A percentile compares a stretch with the other conserved stretches of the same genome.
phyloP scores from a whole-genome alignment of 35 echinoderm and acorn worm species.

The Diadema setosum region DNA sequence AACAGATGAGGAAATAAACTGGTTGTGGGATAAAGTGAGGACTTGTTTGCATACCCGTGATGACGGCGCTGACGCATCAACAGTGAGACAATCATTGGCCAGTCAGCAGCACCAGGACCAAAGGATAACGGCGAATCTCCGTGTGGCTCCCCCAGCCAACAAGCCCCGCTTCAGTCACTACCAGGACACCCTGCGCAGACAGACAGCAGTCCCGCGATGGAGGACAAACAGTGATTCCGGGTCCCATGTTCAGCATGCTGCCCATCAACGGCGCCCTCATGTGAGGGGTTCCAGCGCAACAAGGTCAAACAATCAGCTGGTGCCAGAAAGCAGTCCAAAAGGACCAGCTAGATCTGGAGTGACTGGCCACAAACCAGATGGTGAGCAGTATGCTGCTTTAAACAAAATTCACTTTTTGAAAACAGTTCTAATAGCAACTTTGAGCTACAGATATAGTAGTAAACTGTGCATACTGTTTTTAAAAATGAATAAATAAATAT shows the following conservation, averaged over 20 bases:
- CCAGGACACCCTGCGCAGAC: constrained; percentile 22
- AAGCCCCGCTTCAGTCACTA: background rate
- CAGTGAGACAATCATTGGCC: background rate
- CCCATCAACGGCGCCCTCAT: constrained; percentile 60
- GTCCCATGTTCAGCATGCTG: constrained; percentile 32
- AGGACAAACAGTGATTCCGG: constrained; percentile 82
- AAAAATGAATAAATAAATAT: no score
- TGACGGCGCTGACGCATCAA: background rate
- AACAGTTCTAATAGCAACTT: no score
- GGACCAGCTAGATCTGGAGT: constrained; percentile 65
- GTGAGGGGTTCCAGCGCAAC: background rate
- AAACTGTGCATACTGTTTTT: no score
- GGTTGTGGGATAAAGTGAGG: constrained; percentile 97
- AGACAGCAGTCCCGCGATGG: constrained; percentile 55
- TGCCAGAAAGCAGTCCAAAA: constrained; percentile 42
- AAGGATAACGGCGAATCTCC: constrained; percentile 64
- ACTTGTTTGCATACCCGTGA: constrained; percentile 86
- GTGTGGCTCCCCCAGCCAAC: background rate
- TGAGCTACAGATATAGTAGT: no score
- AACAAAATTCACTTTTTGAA: no score
- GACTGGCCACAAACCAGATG: no score
- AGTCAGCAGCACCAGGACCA: background rate
- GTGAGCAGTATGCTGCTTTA: no score
- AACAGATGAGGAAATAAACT: constrained; percentile 98
- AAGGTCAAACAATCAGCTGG: background rate